Evolutionary conservation across 2,888 invertebrate genomes (phyloP), one percentile per base, ranked within the genome.

Genomic region (Temnothorax unifasciatus): DNA sequence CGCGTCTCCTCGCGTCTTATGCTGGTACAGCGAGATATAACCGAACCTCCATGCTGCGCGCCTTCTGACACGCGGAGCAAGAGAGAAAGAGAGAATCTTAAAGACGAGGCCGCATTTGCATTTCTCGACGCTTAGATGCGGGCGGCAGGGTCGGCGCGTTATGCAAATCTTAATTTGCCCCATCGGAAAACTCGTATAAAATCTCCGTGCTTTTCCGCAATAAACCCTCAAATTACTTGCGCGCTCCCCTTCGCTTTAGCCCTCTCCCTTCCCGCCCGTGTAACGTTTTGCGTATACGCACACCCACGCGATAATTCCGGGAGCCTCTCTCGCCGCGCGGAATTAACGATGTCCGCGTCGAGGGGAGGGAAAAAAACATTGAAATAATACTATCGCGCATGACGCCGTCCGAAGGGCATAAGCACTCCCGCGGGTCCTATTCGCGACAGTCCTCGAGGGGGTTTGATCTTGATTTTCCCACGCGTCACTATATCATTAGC

Each of bases 161-260:
- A 92, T 92, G 92, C 92, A 92, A 92, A 92, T 92, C 88, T 89
- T 92, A 91, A 92, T 92, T 92, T 89, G 89, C 86, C 85, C 76
- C 84, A 76, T 71, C 76, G 87, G 88, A 91, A 91, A 89, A 90
- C 88, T 92, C 90, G 84, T 91, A 88, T 91, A 88, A 90, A 92
- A 92, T 92, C 91, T 91, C 88, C 85, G 76, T 85, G 88, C 86
- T 87, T 86, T 85, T 83, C 83, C 85, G 87, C 85, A 85, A 88
- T 90, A 91, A 89, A 86, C 74, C 83, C 83, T 81, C 75, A 86
- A 90, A 90, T 87, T 88, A 85, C 88, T 86, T 75, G 87, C 88
- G 64, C 73, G 50, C 85, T 47, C 66, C 69, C 74, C 75, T 41
- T 75, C 71, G 15, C 25, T 44, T 61, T 29, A 9, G 44, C 4